A percentile compares a stretch with the other conserved stretches of the same genome.
Evolutionary conservation across 2,113 vertebrate genomes (phyloP).

Genomic region (Mustelus asterias): DNA sequence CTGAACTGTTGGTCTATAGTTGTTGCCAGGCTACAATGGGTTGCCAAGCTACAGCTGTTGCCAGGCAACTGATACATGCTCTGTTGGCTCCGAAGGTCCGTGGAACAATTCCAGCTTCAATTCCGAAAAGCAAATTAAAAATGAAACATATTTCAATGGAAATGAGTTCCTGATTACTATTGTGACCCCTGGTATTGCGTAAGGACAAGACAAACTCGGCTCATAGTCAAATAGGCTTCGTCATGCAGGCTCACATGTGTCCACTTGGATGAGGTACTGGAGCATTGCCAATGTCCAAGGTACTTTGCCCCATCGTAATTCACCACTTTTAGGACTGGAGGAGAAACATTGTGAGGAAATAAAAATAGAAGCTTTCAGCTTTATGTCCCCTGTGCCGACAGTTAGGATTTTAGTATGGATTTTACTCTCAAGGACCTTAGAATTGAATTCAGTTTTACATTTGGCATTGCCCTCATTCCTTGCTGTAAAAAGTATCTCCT

Average conservation of each 20-base stretch:
- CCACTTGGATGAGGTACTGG: not conserved
- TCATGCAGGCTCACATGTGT: not conserved
- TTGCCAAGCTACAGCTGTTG: constrained; percentile 25
- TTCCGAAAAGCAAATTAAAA: not conserved
- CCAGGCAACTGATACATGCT: not conserved
- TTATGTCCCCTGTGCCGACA: not conserved
- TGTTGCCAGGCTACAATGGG: constrained; percentile 14
- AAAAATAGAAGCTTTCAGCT: not conserved
- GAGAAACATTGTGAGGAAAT: not conserved
- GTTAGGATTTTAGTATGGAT: not conserved
- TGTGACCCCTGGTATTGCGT: not conserved
- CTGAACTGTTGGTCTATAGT: not conserved
- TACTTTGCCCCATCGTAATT: not conserved
- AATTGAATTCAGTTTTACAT: not conserved
- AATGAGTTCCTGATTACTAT: not conserved
- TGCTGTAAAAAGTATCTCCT: not conserved
- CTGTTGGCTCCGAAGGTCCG: not conserved
- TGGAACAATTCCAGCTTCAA: not conserved
- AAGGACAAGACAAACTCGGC: not conserved
- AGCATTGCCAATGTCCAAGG: not conserved
- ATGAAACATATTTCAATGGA: not conserved
- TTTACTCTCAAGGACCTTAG: not conserved
- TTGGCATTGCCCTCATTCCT: not conserved
- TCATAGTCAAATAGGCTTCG: not conserved
- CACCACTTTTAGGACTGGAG: not conserved